Base-by-base conservation (phyloP, 2,797 vertebrate species). In the Sphenodon punctatus region DNA sequence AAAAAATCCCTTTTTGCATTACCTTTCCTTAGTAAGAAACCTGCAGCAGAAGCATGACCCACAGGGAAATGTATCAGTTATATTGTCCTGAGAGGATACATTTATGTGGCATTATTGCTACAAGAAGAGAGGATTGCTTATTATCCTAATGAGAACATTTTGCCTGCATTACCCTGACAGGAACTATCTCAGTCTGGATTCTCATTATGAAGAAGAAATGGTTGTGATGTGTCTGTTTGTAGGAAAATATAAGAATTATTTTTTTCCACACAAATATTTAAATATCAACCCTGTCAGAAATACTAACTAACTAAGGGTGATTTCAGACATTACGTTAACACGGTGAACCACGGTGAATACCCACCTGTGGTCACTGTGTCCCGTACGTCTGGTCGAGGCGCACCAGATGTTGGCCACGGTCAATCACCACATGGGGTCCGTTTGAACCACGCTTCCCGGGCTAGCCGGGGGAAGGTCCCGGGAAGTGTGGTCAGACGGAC, bases 41-140 rank as follows among this genome's bases (percentile, higher is more conserved):
- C 42, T 70, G 59, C 67, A 56, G 76, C 20, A 20, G 43, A 36
- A 39, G 78, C 58, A 46, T 65, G 67, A 69, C 51, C 42, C 60
- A 82, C 19, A 65, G 51, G n/a, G 67, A 70, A 68, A 70, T 65
- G 42, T 49, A 66, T 67, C 36, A 58, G 49, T 73, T 68, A 65
- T 72, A 78, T 66, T 85, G 80, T 69, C 70, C 34, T 68, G 78
- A 58, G 46, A 79, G 25, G 71, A 66, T 53, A 34, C 65, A 53
- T 85, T 82, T 49, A 64, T 82, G 69, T 74, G 56, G 74, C 64
- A 85, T 78, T 77, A 88, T 82, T 83, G 30, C 74, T 67, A 55
- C 46, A 65, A 46, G 16, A 69, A 75, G 66, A 30, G 27, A 74
- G 39, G 51, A 27, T 73, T 80, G 66, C 20, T 68, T 61, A 38